phyloP scores from a whole-genome alignment of 2,888 invertebrate genomes.

The Mycogona germanica region DNA sequence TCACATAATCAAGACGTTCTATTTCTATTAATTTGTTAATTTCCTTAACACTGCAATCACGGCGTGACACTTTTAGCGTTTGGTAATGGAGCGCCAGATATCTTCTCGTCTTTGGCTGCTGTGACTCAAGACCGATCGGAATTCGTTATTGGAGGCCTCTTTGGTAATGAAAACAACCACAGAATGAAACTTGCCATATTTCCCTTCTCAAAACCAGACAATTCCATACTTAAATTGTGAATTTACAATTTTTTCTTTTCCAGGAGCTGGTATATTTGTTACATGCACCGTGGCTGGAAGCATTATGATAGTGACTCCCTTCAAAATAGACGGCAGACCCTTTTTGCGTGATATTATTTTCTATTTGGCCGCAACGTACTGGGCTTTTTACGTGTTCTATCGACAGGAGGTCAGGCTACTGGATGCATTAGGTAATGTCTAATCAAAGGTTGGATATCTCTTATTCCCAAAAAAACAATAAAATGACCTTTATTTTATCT shows the following conservation, averaged over 20 bases:
- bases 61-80: constrained; percentile 57
- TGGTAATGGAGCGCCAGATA: constrained; percentile 56
- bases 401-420: constrained; percentile 36
- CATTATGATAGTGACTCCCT: constrained; percentile 43
- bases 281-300: constrained; percentile 46
- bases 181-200: too few relatives aligned
- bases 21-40: constrained; percentile 13
- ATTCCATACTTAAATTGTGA: neutral
- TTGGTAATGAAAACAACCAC: constrained; percentile 29
- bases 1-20: too few relatives aligned
- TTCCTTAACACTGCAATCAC: constrained; percentile 25
- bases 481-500: neutral
- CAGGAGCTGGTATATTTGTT: constrained; percentile 49
- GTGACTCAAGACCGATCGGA: constrained; percentile 32
- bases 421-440: constrained; percentile 33
- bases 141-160: constrained; percentile 34
- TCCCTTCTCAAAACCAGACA: neutral
- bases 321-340: constrained; percentile 39
- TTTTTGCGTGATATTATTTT: constrained; percentile 42
- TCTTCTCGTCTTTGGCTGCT: constrained; percentile 48
- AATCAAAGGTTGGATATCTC: neutral
- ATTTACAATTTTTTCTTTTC: constrained; percentile 14
- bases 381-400: constrained; percentile 39
- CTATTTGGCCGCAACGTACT: constrained; percentile 39
- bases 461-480: neutral